phyloP scores from a whole-genome alignment of 2,888 invertebrate genomes.

The Sarcophaga rosellei region DNA sequence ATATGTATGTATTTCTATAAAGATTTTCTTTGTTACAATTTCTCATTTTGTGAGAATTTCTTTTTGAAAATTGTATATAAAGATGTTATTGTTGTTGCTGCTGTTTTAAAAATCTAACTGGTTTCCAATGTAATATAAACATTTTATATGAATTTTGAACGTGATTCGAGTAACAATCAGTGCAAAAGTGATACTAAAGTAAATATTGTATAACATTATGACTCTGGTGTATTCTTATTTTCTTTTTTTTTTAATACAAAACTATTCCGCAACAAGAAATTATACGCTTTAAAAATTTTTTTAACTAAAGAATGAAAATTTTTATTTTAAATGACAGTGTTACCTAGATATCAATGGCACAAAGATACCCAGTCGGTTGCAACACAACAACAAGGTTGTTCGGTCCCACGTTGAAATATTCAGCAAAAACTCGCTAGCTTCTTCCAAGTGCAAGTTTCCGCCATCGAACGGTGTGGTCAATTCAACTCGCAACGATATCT shows the following conservation, averaged over 20 bases:
- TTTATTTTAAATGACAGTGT: not conserved
- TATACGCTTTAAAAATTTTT: not conserved
- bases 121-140: slow-evolving; percentile 49
- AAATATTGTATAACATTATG: slow-evolving; percentile 22
- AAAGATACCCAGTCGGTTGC: no score
- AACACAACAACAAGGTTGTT: no score
- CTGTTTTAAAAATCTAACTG: slow-evolving; percentile 35
- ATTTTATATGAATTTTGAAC: slow-evolving; percentile 49
- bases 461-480: no score
- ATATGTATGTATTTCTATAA: slow-evolving; percentile 7
- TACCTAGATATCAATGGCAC: no score
- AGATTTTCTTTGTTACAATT: not conserved
- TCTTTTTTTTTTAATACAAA: not conserved
- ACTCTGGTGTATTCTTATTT: not conserved
- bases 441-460: no score
- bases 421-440: no score
- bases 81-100: slow-evolving; percentile 12
- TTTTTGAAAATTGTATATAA: not conserved
- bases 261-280: not conserved
- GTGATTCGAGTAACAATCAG: slow-evolving; percentile 38
- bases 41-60: not conserved
- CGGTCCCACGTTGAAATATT: no score
- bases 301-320: not conserved
- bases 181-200: not conserved
- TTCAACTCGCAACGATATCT: no score